Base-by-base conservation (phyloP, 2,113 vertebrate genomes). In the Centrocercus urophasianus region DNA sequence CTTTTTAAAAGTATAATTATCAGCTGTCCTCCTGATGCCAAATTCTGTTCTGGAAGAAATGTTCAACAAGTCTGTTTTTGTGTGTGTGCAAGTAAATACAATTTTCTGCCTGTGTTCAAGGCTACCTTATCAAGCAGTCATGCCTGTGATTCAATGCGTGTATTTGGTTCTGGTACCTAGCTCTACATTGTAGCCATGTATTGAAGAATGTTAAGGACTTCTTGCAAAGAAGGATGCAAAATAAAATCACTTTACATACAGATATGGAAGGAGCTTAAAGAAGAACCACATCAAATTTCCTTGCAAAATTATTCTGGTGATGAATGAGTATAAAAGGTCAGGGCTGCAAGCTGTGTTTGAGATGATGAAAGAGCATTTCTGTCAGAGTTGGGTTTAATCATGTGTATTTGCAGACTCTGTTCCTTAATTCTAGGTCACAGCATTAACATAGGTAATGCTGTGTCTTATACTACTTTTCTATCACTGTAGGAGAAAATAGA, bases 161-260 rank as follows among this genome's bases (percentile, higher is more conserved):
- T 4, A 50, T 86, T 45, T 34, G 32, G 15, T 63, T 81, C 69
- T 48, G 47, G 30, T 67, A 59, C 36, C 8, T 36, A 1, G 0
- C 32, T 63, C n/a, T 21, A 0, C 0, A 1, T 56, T 83, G 42
- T 22, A 9, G 28, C 6, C 36, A n/a, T 1, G 0, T 8, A 3
- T 38, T 80, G 45, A 43, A 71, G 72, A 71, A 50, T 1, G 2
- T 18, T 43, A 59, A 69, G 47, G 60, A 65, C 19, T 83, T 90
- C 28, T 25, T 28, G 30, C 64, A 66, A 38, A 54, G 40, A 59
- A 76, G 28, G 24, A 42, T 8, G 8, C 18, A 48, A 76, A 87
- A 87, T 45, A 79, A 48, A 22, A n/a, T 43, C n/a, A 38, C 17
- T 47, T 83, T 38, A 52, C 15, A 16, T 1, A 42, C 36, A 61